These are phyloP conservation scores for Furcula furcula DNA, from an alignment of 2,888 invertebrate species.

Conservation along the genomic window DNA sequence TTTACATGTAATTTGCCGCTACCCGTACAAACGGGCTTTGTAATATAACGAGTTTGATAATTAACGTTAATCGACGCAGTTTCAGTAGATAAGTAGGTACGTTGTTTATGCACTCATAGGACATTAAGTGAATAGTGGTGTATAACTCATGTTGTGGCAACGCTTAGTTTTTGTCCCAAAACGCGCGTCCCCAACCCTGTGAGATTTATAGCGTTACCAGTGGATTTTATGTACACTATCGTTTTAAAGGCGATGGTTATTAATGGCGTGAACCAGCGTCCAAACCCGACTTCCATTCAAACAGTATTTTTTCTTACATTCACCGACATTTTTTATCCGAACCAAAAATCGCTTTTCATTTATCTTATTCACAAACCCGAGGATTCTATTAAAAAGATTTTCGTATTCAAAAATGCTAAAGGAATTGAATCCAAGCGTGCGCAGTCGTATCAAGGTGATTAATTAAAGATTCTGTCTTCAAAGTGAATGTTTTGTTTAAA, in stretches of 20 bases:
- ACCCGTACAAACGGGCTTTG: not conserved
- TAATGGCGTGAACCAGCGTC: conserved; percentile 32
- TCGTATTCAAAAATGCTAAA: conserved; percentile 55
- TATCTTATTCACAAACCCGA: conserved; percentile 44
- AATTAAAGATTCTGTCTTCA: conserved; percentile 43
- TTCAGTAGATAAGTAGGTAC: too few relatives aligned
- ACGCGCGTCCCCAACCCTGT: not conserved
- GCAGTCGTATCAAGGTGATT: conserved; percentile 49
- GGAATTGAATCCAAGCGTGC: conserved; percentile 55
- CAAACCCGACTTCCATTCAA: conserved; percentile 35
- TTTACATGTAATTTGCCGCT: conserved; percentile 1
- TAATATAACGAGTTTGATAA: conserved; percentile 1
- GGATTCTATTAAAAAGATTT: conserved; percentile 59
- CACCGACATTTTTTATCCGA: conserved; percentile 42
- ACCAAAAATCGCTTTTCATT: conserved; percentile 45
- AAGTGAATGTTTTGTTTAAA: conserved; percentile 45
- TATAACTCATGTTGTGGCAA: too few relatives aligned
- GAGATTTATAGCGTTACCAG: conserved; percentile 11
- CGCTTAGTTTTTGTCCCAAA: not conserved
- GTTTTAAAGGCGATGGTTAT: conserved; percentile 30
- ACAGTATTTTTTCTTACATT: conserved; percentile 37
- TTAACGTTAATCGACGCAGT: not conserved
- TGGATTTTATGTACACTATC: conserved; percentile 11
- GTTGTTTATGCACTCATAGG: too few relatives aligned
- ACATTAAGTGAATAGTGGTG: too few relatives aligned